Conservation (phyloP, 2,113 vertebrate genomes). For the Melanerpes aurifrons region DNA sequence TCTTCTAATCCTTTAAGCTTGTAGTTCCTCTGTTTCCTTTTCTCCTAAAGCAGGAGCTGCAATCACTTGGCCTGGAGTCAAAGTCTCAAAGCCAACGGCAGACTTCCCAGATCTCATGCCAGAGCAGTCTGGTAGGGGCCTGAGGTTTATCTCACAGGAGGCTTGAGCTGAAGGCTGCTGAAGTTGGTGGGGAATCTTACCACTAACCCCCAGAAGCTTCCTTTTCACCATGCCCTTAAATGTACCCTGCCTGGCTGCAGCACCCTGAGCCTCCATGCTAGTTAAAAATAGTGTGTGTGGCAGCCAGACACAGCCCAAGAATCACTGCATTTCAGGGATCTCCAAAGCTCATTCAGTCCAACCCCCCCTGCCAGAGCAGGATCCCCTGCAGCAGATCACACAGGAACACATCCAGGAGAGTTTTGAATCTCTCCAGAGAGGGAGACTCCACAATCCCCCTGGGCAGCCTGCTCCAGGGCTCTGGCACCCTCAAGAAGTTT, state of each 20-base stretch:
- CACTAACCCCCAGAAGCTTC: neutral
- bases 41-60: conserved; percentile 37
- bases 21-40: conserved; percentile 60
- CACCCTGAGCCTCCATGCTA: neutral
- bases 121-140: neutral
- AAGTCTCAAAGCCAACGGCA: conserved; percentile 51
- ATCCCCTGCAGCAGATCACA: no score
- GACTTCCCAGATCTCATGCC: conserved; percentile 37
- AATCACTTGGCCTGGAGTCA: conserved; percentile 35
- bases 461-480: no score
- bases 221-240: neutral
- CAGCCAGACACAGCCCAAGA: neutral
- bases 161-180: neutral
- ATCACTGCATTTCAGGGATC: no score
- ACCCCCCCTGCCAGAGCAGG: no score
- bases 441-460: no score
- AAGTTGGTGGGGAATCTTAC: neutral
- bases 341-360: no score
- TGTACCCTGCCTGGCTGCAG: neutral
- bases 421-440: no score
- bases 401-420: no score
- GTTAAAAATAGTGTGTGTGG: neutral
- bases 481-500: neutral
- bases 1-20: conserved; percentile 58
- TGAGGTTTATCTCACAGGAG: neutral